Base-by-base conservation (phyloP, 2,888 invertebrate species). In the Andrena chrysosceles region DNA sequence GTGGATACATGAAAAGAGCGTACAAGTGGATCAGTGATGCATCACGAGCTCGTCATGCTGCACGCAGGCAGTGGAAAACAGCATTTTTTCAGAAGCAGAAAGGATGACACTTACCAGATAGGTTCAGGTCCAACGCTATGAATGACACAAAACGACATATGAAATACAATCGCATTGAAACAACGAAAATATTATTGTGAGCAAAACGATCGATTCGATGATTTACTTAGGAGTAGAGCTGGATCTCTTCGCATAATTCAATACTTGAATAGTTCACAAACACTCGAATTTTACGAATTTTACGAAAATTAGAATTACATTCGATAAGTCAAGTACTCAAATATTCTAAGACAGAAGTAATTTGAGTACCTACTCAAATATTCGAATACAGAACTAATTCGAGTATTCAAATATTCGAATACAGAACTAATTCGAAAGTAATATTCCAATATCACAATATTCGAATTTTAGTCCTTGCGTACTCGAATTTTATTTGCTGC, bases 81-180 rank as follows among this genome's bases (percentile, higher is more conserved):
- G 60, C 42, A 64, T 62, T 81, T 74, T 78, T 59, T 23, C 52
- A 71, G 60, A 85, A 80, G 85, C 83, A 79, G 78, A 82, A 84
- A 86, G 85, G 85, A 88, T 77, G 82, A 82, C 87, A 88, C 88
- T 90, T 94, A 94, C 94, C 94, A 94, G 77, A 94, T 87, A 77
- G 93, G 90, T 87, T 94, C 93, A 87, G 92, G 92, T 94, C 94
- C 94, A 91, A 94, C 91, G 93, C 94, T 94, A 91, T 88, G 89
- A 90, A 89, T 90, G 89, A 90, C 88, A 91, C 88, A 91, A 91
- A 92, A 91, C 87, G 92, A 90, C 90, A 92, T 89, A 91, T 88
- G 88, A 92, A 90, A 90, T 85, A 91, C 83, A 90, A 80, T 92
- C 90, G 81, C 76, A 69, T 85, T 81, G 63, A 87, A 84, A 82